Percentiles rank a stretch among this genome's conserved stretches.
Evolutionary conservation across 1,140 invertebrate species (phyloP).

Genomic region (Drosophila arizonae): DNA sequence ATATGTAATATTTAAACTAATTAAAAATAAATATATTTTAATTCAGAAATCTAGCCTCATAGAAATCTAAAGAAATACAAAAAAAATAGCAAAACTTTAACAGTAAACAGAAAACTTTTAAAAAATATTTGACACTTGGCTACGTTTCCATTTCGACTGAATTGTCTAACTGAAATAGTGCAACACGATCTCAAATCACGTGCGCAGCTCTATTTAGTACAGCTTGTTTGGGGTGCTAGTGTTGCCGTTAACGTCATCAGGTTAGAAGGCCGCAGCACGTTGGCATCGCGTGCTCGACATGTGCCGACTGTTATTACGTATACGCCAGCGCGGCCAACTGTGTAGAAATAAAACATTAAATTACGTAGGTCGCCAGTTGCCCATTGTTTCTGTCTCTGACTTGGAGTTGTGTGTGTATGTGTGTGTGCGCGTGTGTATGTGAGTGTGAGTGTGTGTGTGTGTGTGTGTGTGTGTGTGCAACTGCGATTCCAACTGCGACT

Average conservation of each 20-base stretch:
- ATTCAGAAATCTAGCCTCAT: too few species aligned
- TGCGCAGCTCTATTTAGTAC: slow-evolving; percentile 40
- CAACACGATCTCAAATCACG: slow-evolving; percentile 25
- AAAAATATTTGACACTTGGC: too few species aligned
- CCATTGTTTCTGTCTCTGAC: slow-evolving; percentile 43
- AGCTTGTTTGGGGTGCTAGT: slow-evolving; percentile 16
- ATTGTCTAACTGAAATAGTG: not conserved
- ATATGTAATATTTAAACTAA: too few species aligned
- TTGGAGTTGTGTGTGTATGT: not conserved
- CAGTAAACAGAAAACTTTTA: too few species aligned
- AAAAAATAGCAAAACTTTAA: too few species aligned
- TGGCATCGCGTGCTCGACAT: slow-evolving; percentile 67
- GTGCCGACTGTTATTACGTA: slow-evolving; percentile 65
- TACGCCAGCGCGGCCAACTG: slow-evolving; percentile 63
- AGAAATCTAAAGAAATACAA: too few species aligned
- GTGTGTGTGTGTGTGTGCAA: slow-evolving; percentile 10
- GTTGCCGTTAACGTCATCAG: slow-evolving; percentile 48
- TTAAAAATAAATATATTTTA: too few species aligned
- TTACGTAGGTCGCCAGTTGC: slow-evolving; percentile 57
- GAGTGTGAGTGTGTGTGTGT: slow-evolving; percentile 35
- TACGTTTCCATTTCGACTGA: not conserved
- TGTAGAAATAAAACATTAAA: slow-evolving; percentile 78
- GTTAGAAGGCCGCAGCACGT: slow-evolving; percentile 65
- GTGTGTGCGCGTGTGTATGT: too few species aligned
- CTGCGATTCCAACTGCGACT: slow-evolving; percentile 49